Base-by-base conservation (phyloP, 2,888 invertebrate species). In the Drosophila histrio region DNA sequence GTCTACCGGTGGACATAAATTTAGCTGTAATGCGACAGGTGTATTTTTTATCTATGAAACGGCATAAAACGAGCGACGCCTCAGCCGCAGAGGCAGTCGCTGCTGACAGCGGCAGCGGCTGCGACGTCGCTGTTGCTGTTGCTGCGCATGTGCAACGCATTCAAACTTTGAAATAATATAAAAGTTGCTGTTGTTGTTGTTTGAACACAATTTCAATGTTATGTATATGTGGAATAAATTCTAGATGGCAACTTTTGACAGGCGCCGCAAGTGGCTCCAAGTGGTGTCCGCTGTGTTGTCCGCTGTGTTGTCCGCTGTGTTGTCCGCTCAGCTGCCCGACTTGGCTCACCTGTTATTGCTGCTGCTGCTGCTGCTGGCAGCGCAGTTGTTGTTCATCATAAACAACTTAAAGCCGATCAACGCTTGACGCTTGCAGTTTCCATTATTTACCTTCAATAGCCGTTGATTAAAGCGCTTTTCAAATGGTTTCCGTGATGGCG, bases 1-100 rank as follows among this genome's bases (percentile, higher is more conserved):
- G 90, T 90, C 90, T 90, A 89, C 90, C 90, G 89, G 90, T 90
- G 90, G 85, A 89, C 89, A 90, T 90, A 90, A 90, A 90, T 90
- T 90, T 89, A 84, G 81, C 88, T 87, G 90, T 90, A 90, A 90
- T 90, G 90, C 90, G 90, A 90, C 90, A 90, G 90, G 90, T 90
- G 90, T 90, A 90, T 90, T 90, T 85, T 85, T 88, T 85, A 85
- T 85, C 86, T 89, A 87, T 89, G 88, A 79, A 85, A 67, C 80
- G 79, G 82, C 84, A 86, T 73, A 70, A 84, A 82, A 73, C 76
- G 80, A 84, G 64, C 80, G 46, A 24, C 43, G 70, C 63, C 59
- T 44, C 62, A 5, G 57, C 11, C 41, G 26, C 61, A 32, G 30
- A 38, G 24, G 19, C 58, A 19, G 72, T 28, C 58, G 43, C 44